A percentile compares a stretch with the other conserved stretches of the same genome.
These are phyloP conservation scores for Gephyroberyx darwinii DNA, from an alignment of 2,797 vertebrate species.

Conservation along the genomic window DNA sequence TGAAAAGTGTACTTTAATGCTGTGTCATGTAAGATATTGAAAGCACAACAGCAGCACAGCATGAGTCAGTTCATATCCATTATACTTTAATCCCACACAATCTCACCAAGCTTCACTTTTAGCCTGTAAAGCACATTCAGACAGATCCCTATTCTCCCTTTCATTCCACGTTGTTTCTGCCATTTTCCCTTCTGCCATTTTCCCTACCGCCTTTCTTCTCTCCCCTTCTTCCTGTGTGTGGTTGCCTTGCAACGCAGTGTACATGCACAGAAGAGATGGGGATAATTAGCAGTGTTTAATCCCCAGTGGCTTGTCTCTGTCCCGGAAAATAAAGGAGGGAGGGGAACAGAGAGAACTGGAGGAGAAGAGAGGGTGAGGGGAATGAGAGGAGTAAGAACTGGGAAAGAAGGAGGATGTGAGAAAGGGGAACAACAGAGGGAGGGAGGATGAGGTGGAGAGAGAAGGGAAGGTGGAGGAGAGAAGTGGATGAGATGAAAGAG, in stretches of 20 bases:
- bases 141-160: conserved; percentile 22
- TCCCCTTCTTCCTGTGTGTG: conserved; percentile 44
- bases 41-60: too few relatives aligned
- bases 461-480: not conserved
- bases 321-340: conserved; percentile 50
- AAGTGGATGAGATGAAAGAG: conserved; percentile 11
- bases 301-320: conserved; percentile 64
- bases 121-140: not conserved
- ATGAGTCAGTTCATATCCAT: not conserved
- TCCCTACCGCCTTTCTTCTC: conserved; percentile 44
- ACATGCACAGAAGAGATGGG: conserved; percentile 68
- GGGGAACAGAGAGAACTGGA: conserved; percentile 26
- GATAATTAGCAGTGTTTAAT: conserved; percentile 79
- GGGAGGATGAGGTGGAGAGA: conserved; percentile 11
- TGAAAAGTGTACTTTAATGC: not conserved
- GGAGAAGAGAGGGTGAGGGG: conserved; percentile 5
- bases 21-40: too few relatives aligned
- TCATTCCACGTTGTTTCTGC: conserved; percentile 32
- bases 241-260: conserved; percentile 67
- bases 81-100: not conserved
- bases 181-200: conserved; percentile 29
- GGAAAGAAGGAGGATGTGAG: not conserved
- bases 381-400: conserved; percentile 17
- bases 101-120: not conserved
- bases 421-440: not conserved